phyloP scores from a whole-genome alignment of 2,113 vertebrate genomes.

The Panthera uncia region DNA sequence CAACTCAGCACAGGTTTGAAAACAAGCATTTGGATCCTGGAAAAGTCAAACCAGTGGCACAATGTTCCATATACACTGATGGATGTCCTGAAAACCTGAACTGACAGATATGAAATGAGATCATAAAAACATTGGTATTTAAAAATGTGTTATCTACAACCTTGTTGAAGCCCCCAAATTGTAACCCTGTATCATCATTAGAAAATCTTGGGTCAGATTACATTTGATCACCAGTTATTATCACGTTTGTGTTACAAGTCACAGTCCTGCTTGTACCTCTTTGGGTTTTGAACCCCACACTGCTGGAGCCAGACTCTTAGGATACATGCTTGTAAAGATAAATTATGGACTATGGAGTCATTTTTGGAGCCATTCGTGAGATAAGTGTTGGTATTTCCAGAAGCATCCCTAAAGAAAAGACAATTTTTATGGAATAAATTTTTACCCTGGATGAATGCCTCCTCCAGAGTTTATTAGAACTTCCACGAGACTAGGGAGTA shows the following conservation, averaged over 20 bases:
- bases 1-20: not conserved
- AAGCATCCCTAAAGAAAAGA: not conserved
- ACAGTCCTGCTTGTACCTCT: not conserved
- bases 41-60: not conserved
- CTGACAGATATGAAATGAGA: not conserved
- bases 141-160: not conserved
- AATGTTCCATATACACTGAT: not conserved
- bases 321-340: not conserved
- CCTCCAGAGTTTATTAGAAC: not conserved
- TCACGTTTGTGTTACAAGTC: not conserved
- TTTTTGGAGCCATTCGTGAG: not conserved
- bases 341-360: not conserved
- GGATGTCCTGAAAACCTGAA: not conserved
- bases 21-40: not conserved
- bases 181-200: not conserved
- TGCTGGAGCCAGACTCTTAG: not conserved
- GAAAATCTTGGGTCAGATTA: not conserved
- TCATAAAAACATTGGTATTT: not conserved
- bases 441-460: not conserved
- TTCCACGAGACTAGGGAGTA: not conserved
- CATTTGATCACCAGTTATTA: not conserved
- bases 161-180: not conserved
- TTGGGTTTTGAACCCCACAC: not conserved
- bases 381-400: not conserved
- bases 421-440: not conserved